Evolutionary conservation across 2,113 vertebrate genomes (phyloP).

Genomic region (Thinocorus orbignyianus): DNA sequence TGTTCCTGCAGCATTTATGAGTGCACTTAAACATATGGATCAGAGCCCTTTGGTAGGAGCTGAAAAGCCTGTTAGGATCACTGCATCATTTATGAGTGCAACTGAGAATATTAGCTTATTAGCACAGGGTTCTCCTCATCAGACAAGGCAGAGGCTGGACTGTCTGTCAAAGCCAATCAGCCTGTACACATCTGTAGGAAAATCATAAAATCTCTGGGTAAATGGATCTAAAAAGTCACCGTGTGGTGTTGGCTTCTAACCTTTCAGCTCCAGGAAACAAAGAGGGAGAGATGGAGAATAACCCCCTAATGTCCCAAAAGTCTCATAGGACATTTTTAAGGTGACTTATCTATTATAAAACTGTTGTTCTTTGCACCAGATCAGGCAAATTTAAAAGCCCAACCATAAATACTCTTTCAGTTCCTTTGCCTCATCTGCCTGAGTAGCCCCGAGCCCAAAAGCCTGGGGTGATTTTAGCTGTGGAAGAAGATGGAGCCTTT

Average conservation of each 20-base stretch:
- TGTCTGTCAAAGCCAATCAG: conserved; percentile 26
- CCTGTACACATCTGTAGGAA: background rate
- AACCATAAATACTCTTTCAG: background rate
- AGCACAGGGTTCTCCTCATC: background rate
- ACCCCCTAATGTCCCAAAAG: background rate
- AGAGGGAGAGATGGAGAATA: background rate
- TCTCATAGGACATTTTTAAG: background rate
- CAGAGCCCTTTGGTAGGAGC: background rate
- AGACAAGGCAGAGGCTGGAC: background rate
- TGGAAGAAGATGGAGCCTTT: background rate
- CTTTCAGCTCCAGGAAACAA: background rate
- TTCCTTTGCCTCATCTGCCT: background rate
- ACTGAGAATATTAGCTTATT: conserved; percentile 61
- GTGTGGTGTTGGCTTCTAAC: background rate
- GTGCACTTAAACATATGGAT: background rate
- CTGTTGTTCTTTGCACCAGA: background rate
- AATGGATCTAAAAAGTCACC: conserved; percentile 2
- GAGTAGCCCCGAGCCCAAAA: background rate
- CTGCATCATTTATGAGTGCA: conserved; percentile 62
- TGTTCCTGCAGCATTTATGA: background rate
- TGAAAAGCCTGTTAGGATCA: background rate
- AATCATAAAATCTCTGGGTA: background rate
- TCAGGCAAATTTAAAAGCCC: background rate
- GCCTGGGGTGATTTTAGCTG: background rate
- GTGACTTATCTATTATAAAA: background rate